Evolutionary conservation across 1,140 invertebrate genomes (phyloP), one percentile per base, ranked within the genome.

Genomic region (Drosophila sturtevanti): DNA sequence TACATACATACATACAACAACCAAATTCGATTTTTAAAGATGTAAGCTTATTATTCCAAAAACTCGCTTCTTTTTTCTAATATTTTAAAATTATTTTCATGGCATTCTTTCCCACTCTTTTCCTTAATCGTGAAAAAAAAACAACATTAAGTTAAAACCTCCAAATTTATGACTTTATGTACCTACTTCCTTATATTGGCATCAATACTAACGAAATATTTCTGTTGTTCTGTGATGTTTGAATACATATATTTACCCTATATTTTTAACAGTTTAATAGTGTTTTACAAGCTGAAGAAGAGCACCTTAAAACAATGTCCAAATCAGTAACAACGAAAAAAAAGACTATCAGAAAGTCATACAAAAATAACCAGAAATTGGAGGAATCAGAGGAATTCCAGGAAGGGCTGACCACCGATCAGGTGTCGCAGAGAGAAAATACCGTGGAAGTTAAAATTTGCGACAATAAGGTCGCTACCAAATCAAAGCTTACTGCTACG

Each of bases 201-300:
- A 24, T 24, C 4, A 1, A 4, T 24, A 1, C 4, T 2, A 1
- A 4, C 24, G 4, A 4, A 24, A 2, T 4, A 24, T 2, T 1
- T 35, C 4, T 61, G 14, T 24, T 14, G 22, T 27, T 24, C 4
- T 51, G 21, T 51, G 10, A 14, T 24, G 55, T 21, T 31, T 27
- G 10, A 9, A 1, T 22, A 9, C n/a, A 1, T 22, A 22, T 22
- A 7, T 44, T 7, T 5, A 4, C 4, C n/a, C 7, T 14, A 12
- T 44, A 14, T 4, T 10, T 48, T 48, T 11, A 21, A 48, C 34
- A 76, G 72, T 54, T 58, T 3, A 67, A 66, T 22, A 68, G 31
- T 37, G 11, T 77, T 18, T 48, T 72, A 16, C 72, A 56, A 38
- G 44, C 64, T n/a, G 74, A 77, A 16, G 74, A 72, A n/a, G 63